These are phyloP conservation scores for Armadillidium nasatum DNA, from an alignment of 1,140 invertebrate genomes.

Conservation along the genomic window DNA sequence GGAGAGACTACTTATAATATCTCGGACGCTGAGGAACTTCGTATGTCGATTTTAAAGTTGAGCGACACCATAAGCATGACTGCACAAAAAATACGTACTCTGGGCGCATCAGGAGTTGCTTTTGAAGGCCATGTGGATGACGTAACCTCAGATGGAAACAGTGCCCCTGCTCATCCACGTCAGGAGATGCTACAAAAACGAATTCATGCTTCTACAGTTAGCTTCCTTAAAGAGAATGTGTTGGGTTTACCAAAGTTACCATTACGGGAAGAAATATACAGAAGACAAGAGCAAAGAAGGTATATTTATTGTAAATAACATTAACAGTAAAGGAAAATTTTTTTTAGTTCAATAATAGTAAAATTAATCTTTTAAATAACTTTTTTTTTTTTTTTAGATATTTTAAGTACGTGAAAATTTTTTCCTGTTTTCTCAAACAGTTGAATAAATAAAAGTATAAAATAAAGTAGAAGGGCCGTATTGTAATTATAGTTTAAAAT, in stretches of 20 bases:
- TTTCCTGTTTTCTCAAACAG: too few relatives aligned
- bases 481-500: too few relatives aligned
- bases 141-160: neutral
- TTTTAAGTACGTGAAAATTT: too few relatives aligned
- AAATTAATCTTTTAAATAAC: too few relatives aligned
- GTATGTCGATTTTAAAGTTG: constrained; percentile 74
- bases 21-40: constrained; percentile 71
- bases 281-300: constrained; percentile 57
- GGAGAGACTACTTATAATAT: constrained; percentile 84
- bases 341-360: too few relatives aligned
- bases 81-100: constrained; percentile 70
- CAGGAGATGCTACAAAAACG: constrained; percentile 61
- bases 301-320: constrained; percentile 43
- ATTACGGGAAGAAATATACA: constrained; percentile 60
- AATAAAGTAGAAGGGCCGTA: too few relatives aligned
- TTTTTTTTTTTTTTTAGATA: too few relatives aligned
- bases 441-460: too few relatives aligned
- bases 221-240: constrained; percentile 66
- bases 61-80: constrained; percentile 78
- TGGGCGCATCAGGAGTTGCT: constrained; percentile 50
- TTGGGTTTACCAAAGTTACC: constrained; percentile 67
- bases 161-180: constrained; percentile 46
- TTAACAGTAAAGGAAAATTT: too few relatives aligned
- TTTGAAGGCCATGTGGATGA: constrained; percentile 33
- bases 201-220: constrained; percentile 57